These are phyloP conservation scores for Crenuchus spilurus DNA, from an alignment of 2,797 vertebrate species.

Conservation along the genomic window DNA sequence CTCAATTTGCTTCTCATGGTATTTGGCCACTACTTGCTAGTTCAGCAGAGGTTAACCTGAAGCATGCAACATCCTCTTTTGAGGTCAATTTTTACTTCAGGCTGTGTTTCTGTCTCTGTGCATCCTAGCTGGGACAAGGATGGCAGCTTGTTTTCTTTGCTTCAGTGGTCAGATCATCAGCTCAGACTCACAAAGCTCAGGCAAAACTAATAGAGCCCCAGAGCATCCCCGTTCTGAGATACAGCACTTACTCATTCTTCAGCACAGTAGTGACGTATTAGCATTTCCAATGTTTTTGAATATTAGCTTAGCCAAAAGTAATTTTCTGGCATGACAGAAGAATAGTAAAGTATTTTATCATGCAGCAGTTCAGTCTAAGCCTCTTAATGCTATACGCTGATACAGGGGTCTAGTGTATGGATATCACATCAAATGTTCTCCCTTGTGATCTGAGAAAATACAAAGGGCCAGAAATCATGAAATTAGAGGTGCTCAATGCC, in stretches of 20 bases:
- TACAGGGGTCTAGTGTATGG: background rate
- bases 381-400: background rate
- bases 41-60: conserved; percentile 21
- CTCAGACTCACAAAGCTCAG: conserved; percentile 7
- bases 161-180: conserved; percentile 27
- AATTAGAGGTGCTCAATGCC: too few relatives aligned
- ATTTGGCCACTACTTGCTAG: background rate
- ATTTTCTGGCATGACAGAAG: background rate
- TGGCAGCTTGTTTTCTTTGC: conserved; percentile 28
- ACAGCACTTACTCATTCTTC: conserved; percentile 4
- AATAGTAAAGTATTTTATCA: background rate
- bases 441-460: conserved; percentile 25
- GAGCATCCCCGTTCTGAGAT: conserved; percentile 2
- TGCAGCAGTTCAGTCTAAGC: background rate
- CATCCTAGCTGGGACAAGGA: conserved; percentile 25
- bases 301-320: background rate
- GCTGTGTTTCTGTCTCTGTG: conserved; percentile 14
- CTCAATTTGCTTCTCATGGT: conserved; percentile 17
- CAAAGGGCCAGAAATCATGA: conserved; percentile 11
- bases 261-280: conserved; percentile 4
- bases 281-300: background rate
- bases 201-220: conserved; percentile 15
- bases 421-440: conserved; percentile 2
- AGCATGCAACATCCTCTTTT: conserved; percentile 19
- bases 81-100: conserved; percentile 37